Evolutionary conservation across 2,888 invertebrate species (phyloP), one percentile per base, ranked within the genome.

Genomic region (Odontocolon sp.): DNA sequence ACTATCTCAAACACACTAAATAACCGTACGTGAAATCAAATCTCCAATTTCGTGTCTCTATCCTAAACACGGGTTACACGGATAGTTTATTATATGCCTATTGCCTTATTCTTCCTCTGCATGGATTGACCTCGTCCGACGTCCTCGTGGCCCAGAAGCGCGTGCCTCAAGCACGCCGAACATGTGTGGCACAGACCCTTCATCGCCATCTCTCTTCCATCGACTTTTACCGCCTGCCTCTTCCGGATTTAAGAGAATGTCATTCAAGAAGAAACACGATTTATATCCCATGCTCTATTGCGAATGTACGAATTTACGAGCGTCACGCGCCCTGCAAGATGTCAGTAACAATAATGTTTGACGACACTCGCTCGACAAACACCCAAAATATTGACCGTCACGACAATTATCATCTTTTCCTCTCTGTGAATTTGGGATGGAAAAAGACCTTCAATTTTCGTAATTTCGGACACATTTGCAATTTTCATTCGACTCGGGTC

Each of bases 181-280:
- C 82, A 85, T 61, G 80, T 86, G 84, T 81, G 75, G 36, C 45
- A 14, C 84, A 85, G 78, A 47, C 67, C 71, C 50, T 45, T 69
- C 47, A 18, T 47, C 40, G 36, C 45, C n/a, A n/a, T n/a, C n/a
- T n/a, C n/a, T n/a, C n/a, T n/a, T n/a, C n/a, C n/a, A n/a, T n/a
- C n/a, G n/a, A n/a, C n/a, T n/a, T n/a, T n/a, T n/a, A n/a, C n/a
- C n/a, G n/a, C n/a, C n/a, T n/a, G 31, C 2, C 14, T 47, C 40
- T 31, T 28, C 33, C 36, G 18, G n/a, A n/a, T n/a, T n/a, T n/a
- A n/a, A n/a, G n/a, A n/a, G n/a, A n/a, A n/a, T n/a, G n/a, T n/a
- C n/a, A n/a, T n/a, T n/a, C n/a, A n/a, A n/a, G n/a, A n/a, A 63
- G 16, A 45, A 54, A 18, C 4, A 40, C 50, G 42, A 70, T 69